Evolutionary conservation across 2,797 vertebrate species (phyloP).

Genomic region (Champsocephalus gunnari): DNA sequence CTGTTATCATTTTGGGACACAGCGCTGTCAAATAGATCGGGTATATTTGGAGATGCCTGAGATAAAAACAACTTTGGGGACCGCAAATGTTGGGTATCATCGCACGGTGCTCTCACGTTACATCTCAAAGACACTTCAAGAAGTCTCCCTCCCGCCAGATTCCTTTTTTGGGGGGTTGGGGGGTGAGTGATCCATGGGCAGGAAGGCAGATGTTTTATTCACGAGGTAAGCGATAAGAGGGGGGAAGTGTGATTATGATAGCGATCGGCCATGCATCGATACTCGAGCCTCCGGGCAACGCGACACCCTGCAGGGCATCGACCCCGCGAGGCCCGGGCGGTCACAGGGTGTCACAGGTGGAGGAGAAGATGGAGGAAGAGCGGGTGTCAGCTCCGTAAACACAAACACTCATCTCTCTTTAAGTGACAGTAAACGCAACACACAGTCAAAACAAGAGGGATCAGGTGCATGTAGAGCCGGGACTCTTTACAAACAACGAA

Average conservation of each 20-base stretch:
- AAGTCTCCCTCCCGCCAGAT: conserved; percentile 58
- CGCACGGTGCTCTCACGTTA: conserved; percentile 53
- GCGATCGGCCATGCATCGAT: conserved; percentile 82
- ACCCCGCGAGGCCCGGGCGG: conserved; percentile 53
- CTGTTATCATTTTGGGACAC: conserved; percentile 44
- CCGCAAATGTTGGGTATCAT: conserved; percentile 53
- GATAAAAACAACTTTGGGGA: conserved; percentile 63
- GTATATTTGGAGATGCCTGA: conserved; percentile 59
- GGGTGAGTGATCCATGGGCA: conserved; percentile 67
- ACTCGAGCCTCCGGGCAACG: conserved; percentile 77
- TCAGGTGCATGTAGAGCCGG: conserved; percentile 42
- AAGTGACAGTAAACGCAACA: conserved; percentile 54
- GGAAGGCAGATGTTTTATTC: conserved; percentile 88
- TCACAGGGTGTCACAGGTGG: conserved; percentile 70
- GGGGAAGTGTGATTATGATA: conserved; percentile 88
- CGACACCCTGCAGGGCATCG: conserved; percentile 81
- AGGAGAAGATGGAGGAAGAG: conserved; percentile 53
- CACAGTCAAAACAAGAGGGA: conserved; percentile 58
- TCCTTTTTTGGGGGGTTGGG: conserved; percentile 26
- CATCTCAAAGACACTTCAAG: conserved; percentile 63
- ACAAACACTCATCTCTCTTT: conserved; percentile 60
- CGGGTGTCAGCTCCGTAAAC: conserved; percentile 39
- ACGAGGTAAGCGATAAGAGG: conserved; percentile 84
- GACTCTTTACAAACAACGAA: conserved; percentile 51
- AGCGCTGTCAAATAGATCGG: conserved; percentile 36